These are phyloP conservation scores for Xylocopa sonorina DNA, from an alignment of 1,140 invertebrate genomes.

Conservation along the genomic window DNA sequence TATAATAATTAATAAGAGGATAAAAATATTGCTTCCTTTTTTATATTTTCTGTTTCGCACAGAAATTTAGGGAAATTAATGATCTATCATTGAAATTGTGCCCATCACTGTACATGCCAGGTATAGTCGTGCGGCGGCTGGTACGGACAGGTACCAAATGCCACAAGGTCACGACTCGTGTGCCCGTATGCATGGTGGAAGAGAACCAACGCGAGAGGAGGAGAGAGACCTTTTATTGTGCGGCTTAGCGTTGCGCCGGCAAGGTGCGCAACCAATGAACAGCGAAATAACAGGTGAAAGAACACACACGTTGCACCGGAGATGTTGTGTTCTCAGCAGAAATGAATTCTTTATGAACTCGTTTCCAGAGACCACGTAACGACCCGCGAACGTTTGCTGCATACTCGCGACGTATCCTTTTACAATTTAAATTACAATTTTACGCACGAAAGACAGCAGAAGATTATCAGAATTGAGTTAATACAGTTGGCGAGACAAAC, in stretches of 20 bases:
- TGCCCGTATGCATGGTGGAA: slow-evolving; percentile 59
- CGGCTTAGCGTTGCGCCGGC: not conserved
- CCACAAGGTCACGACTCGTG: slow-evolving; percentile 79
- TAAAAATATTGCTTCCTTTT: not conserved
- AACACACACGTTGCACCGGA: slow-evolving; percentile 4
- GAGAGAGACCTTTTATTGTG: slow-evolving; percentile 41
- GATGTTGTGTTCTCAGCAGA: not conserved
- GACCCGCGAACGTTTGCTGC: not conserved
- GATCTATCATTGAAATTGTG: slow-evolving; percentile 3
- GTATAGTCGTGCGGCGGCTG: slow-evolving; percentile 72
- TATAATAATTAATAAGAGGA: not conserved
- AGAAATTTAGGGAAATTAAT: not conserved
- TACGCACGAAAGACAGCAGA: not conserved
- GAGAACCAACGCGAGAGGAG: not conserved
- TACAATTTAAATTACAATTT: not conserved
- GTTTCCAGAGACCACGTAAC: not conserved
- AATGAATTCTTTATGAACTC: slow-evolving; percentile 25
- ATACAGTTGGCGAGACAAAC: not conserved
- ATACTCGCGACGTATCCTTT: not conserved
- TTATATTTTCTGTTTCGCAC: not conserved
- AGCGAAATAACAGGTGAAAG: slow-evolving; percentile 48
- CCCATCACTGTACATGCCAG: slow-evolving; percentile 27
- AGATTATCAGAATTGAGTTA: not conserved
- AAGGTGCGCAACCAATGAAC: slow-evolving; percentile 40
- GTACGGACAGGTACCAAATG: slow-evolving; percentile 81